Percentiles rank a stretch among this genome's conserved stretches.
Conservation (phyloP, 2,888 invertebrate genomes). For the Diaperis boleti region DNA sequence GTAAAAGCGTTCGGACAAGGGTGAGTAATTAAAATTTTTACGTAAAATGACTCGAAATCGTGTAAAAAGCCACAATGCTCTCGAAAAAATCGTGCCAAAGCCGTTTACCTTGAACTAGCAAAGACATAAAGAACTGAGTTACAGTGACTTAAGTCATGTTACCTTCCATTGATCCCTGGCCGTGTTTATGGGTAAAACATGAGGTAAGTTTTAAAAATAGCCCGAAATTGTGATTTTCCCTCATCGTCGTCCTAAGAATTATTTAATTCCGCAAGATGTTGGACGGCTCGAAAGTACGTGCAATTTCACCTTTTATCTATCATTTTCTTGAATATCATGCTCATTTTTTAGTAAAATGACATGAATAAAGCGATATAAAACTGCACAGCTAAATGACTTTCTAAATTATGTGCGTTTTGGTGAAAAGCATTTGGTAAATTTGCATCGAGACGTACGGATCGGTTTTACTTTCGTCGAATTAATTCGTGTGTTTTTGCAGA, state of each 20-base stretch:
- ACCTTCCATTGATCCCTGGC: conserved; percentile 38
- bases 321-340: conserved; percentile 32
- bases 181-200: conserved; percentile 46
- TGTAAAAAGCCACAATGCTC: conserved; percentile 18
- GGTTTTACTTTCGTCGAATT: conserved; percentile 43
- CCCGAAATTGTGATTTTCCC: conserved; percentile 1
- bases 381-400: conserved; percentile 42
- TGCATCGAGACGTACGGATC: conserved; percentile 46
- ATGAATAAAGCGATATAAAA: conserved; percentile 29
- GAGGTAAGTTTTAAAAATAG: conserved; percentile 48
- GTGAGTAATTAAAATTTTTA: conserved; percentile 39
- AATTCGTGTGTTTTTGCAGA: conserved; percentile 47
- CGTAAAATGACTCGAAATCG: not conserved
- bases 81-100: conserved; percentile 46
- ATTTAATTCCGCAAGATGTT: conserved; percentile 7
- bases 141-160: conserved; percentile 49
- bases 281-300: conserved; percentile 23
- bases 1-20: conserved; percentile 33
- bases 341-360: conserved; percentile 33
- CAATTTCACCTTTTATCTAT: conserved; percentile 32
- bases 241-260: conserved; percentile 1
- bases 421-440: conserved; percentile 49
- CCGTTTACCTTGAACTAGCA: conserved; percentile 65
- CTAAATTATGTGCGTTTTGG: conserved; percentile 52
- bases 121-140: conserved; percentile 57